phyloP scores from a whole-genome alignment of 2,888 invertebrate genomes.

The Lasioglossum leucozonium region DNA sequence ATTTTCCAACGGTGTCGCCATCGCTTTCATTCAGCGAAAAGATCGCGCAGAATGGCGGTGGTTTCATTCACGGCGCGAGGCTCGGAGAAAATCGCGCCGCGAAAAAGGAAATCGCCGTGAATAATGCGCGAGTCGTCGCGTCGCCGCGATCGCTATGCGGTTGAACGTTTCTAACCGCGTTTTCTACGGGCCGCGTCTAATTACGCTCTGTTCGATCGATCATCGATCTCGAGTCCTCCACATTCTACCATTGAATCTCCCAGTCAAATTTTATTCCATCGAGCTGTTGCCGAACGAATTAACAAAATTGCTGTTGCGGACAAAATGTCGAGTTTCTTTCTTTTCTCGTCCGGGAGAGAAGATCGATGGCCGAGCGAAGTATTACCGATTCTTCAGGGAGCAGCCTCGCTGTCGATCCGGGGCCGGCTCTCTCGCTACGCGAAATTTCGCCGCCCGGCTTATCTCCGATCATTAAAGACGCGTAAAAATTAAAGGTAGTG shows the following conservation, averaged over 20 bases:
- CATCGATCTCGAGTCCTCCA: background rate
- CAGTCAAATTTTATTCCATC: background rate
- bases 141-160: slow-evolving; percentile 24
- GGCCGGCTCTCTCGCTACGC: background rate
- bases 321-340: background rate
- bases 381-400: background rate
- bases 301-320: background rate
- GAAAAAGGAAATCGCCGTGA: slow-evolving; percentile 51
- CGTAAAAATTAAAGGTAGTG: slow-evolving; percentile 30
- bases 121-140: slow-evolving; percentile 42
- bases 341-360: background rate
- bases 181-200: slow-evolving; percentile 33
- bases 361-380: background rate
- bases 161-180: slow-evolving; percentile 27
- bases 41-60: slow-evolving; percentile 32
- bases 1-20: background rate
- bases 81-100: slow-evolving; percentile 40
- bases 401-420: background rate
- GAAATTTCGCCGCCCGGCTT: background rate
- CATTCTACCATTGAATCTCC: background rate
- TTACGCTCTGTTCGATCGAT: slow-evolving; percentile 4
- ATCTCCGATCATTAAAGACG: slow-evolving; percentile 24
- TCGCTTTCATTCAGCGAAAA: slow-evolving; percentile 11
- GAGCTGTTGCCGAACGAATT: background rate
- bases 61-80: slow-evolving; percentile 29